Conservation (phyloP, 2,113 vertebrate species). For the Geococcyx californianus region DNA sequence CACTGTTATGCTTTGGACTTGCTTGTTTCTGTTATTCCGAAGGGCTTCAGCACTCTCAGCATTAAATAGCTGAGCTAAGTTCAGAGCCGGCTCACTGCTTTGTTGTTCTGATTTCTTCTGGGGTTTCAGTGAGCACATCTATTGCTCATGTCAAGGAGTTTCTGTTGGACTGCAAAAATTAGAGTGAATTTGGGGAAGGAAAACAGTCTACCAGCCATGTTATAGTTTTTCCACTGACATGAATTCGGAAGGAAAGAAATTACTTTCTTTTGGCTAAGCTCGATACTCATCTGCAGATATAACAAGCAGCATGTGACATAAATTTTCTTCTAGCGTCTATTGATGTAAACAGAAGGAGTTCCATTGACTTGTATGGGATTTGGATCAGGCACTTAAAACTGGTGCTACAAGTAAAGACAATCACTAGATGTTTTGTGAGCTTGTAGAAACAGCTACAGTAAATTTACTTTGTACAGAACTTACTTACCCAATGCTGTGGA, state of each 20-base stretch:
- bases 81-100: background rate
- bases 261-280: background rate
- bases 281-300: background rate
- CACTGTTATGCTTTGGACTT: background rate
- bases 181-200: background rate
- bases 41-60: background rate
- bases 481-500: background rate
- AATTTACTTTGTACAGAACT: background rate
- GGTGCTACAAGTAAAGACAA: background rate
- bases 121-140: background rate
- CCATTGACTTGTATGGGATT: background rate
- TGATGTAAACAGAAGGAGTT: background rate
- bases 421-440: background rate
- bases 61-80: background rate
- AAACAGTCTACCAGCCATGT: background rate
- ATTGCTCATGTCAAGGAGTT: background rate
- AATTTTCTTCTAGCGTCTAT: background rate
- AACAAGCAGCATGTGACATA: background rate
- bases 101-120: slow-evolving; percentile 12
- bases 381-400: background rate
- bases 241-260: background rate
- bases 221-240: background rate
- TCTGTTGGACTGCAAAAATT: background rate
- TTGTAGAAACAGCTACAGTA: background rate
- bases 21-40: background rate